phyloP scores from a whole-genome alignment of 35 echinoderm and acorn worm genomes.

The Stichopus chloronotus region DNA sequence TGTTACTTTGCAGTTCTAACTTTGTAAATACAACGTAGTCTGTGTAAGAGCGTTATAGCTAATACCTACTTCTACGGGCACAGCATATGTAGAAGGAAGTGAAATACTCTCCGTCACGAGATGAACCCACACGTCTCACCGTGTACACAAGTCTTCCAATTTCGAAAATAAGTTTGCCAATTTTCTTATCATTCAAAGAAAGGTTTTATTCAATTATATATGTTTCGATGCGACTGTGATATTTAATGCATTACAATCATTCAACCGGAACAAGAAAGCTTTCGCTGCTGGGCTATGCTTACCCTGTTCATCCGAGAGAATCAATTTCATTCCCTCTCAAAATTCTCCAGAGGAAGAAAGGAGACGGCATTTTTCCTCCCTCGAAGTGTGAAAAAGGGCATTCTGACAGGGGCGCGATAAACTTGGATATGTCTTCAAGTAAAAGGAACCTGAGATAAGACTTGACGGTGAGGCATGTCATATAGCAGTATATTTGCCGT shows the following conservation, averaged over 20 bases:
- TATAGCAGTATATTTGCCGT: too few relatives aligned
- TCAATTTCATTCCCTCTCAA: conserved; percentile 4
- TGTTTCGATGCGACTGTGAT: neutral
- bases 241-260: conserved; percentile 16
- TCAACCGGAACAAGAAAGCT: neutral
- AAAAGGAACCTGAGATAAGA: too few relatives aligned
- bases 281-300: neutral
- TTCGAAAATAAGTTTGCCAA: neutral
- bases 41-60: too few relatives aligned
- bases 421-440: too few relatives aligned
- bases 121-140: neutral
- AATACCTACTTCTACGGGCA: too few relatives aligned
- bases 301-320: neutral
- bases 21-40: too few relatives aligned
- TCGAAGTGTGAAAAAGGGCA: conserved; percentile 18
- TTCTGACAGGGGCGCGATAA: neutral
- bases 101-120: neutral
- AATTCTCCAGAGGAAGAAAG: neutral
- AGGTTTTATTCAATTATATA: neutral
- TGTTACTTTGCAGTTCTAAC: too few relatives aligned
- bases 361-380: neutral
- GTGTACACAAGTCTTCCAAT: neutral
- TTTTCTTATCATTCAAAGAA: neutral
- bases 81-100: too few relatives aligned
- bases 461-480: too few relatives aligned